Base-by-base conservation (phyloP, 2,113 vertebrate genomes). In the Ctenomys sociabilis region DNA sequence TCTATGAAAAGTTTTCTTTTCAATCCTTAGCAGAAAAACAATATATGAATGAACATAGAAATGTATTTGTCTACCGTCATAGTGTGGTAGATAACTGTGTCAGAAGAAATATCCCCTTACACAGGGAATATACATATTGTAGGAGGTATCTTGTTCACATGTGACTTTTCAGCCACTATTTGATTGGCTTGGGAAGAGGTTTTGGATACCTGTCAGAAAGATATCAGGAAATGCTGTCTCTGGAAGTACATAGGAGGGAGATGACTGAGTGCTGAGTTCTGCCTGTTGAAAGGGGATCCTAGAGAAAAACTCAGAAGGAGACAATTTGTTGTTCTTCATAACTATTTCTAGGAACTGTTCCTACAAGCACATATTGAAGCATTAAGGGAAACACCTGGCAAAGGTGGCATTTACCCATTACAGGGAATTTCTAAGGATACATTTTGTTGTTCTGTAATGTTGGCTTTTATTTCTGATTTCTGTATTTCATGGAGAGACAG, bases 201-300 rank as follows among this genome's bases (percentile, higher is more conserved):
- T 94, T 93, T 70, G 63, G 85, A 83, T 52, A 64, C 73, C 43
- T 86, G 32, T 95, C 80, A 90, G 88, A 89, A 63, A 86, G 66
- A 85, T 22, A 9, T 40, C 49, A 92, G 54, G 80, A 95, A 94
- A 82, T 70, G 52, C 73, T 26, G 0, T 85, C 40, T 92, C 59
- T 89, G 7, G 12, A 75, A 89, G 80, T 57, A n/a, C 19, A 14
- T 19, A 24, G 14, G 26, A 92, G 3, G n/a, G 49, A 64, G n/a
- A 43, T 17, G 64, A 57, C 22, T 85, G n/a, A 89, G 21, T 14
- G 91, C 22, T 85, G n/a, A 82, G 26, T 19, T 93, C 49, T 88
- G 17, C 57, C n/a, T 91, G 45, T 35, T 64, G 66, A 35, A 83
- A 85, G 73, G 37, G 11, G 43, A 43, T 75, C 37, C 72, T 75